Base-by-base conservation (phyloP, 2,888 invertebrate species). In the Thecocarcelia acutangulata region DNA sequence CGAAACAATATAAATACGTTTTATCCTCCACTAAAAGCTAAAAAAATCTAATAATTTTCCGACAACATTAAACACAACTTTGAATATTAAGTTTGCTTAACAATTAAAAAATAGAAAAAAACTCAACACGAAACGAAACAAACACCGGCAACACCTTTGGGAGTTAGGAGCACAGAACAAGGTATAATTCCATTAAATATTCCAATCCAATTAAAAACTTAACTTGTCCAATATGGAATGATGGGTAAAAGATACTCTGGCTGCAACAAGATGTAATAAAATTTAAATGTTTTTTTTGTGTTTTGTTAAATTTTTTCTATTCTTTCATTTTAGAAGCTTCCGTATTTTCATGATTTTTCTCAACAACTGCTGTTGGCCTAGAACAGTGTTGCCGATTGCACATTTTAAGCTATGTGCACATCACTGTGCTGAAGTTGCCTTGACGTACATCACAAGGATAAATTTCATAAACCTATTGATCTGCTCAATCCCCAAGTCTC, bases 161-260 rank as follows among this genome's bases (percentile, higher is more conserved):
- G 68, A 68, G 42, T 33, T 44, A 1, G 33, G 6, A 33, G 33
- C 33, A 3, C 33, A 33, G 33, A 8, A 33, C 56, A 64, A 44
- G 44, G 21, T 52, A 52, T 50, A 80, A 70, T 80, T 69, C 15
- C 42, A 69, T 64, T 69, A 58, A 70, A 64, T 52, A 80, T 75
- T 80, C 69, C 69, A 74, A 80, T 80, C 80, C 69, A 80, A 75
- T 80, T 80, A 80, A 74, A 69, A 80, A 69, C 69, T 70, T 56
- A 64, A 80, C 69, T 80, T 80, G 48, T 40, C 48, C 73, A 68
- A 11, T 11, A 37, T 1, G 11, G 56, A 64, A 48, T 50, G 28
- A 64, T 21, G 15, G 40, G 70, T 70, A 59, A 59, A 37, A 70
- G 63, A 54, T 70, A 50, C 56, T 75, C 59, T 66, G 11, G 17